A percentile compares a stretch with the other conserved stretches of the same genome.
phyloP scores from a whole-genome alignment of 2,113 vertebrate species.

The Sylvia atricapilla region DNA sequence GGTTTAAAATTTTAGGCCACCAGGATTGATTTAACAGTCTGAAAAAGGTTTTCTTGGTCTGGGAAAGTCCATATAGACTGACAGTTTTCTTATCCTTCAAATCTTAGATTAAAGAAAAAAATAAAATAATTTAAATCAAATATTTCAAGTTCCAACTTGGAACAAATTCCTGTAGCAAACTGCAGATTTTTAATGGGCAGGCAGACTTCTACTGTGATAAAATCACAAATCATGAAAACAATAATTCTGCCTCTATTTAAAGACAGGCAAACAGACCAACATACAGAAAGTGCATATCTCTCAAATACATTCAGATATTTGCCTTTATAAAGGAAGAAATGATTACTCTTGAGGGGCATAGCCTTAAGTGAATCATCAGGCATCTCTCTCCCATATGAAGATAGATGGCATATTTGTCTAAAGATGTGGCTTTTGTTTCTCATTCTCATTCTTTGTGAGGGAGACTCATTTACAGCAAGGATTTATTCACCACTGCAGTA shows the following conservation, averaged over 20 bases:
- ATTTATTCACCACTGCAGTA: background rate
- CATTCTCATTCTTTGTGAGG: background rate
- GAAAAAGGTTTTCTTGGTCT: background rate
- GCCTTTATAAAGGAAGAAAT: background rate
- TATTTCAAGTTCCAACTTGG: background rate
- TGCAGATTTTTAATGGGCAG: background rate
- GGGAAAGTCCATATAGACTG: background rate
- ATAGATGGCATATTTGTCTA: background rate
- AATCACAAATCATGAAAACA: background rate
- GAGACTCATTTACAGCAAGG: background rate
- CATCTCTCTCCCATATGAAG: background rate
- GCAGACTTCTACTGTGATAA: background rate
- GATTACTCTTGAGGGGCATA: background rate
- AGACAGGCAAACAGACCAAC: background rate
- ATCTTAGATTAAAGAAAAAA: background rate
- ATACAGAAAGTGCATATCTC: background rate
- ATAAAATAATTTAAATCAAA: background rate
- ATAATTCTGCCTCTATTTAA: background rate
- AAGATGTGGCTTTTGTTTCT: background rate
- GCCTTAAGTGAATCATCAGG: background rate
- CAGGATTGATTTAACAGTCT: background rate
- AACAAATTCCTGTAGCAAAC: background rate
- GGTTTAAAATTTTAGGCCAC: slow-evolving; percentile 47
- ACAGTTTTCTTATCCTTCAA: background rate
- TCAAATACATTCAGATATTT: background rate